Base-by-base conservation (phyloP, 2,888 invertebrate species). In the Napeogenes inachia region DNA sequence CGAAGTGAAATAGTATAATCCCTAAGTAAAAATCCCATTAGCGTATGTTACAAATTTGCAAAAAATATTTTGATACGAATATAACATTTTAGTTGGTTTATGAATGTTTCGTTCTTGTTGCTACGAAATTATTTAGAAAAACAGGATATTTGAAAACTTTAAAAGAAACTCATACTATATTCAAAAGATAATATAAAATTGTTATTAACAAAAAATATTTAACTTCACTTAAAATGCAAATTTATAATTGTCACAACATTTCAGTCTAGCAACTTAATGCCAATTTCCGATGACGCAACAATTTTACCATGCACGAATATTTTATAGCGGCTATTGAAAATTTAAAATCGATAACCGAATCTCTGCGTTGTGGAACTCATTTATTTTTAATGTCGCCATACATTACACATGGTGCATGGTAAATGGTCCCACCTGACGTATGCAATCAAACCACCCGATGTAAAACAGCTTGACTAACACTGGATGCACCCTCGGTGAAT, bases 391-490 rank as follows among this genome's bases (percentile, higher is more conserved):
- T 59, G 59, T 61, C 56, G 61, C 56, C 47, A 38, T 45, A 45
- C 47, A 60, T 59, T 60, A 54, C 46, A 61, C 47, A 65, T 47
- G 56, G 46, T 35, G 54, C 59, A 57, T 3, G 30, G 50, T 68
- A 68, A 70, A 69, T 59, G 70, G 66, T 69, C 62, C 64, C 72
- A 70, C 67, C 60, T 68, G 67, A 70, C 65, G 56, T 56, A 67
- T 61, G 67, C 72, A 76, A 76, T 77, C 75, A 74, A 68, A 70
- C 72, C 68, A 65, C 63, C 60, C 63, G 63, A 69, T 73, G 74
- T 75, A 75, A 78, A 78, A 79, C 78, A 75, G 76, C 78, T 77
- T 74, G 74, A 73, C 80, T 75, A 78, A 75, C 75, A 75, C 69
- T 71, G 69, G 64, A 65, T 63, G 63, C 60, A 68, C 75, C 77